phyloP scores from a whole-genome alignment of 1,140 invertebrate genomes.

The Conus ventricosus region DNA sequence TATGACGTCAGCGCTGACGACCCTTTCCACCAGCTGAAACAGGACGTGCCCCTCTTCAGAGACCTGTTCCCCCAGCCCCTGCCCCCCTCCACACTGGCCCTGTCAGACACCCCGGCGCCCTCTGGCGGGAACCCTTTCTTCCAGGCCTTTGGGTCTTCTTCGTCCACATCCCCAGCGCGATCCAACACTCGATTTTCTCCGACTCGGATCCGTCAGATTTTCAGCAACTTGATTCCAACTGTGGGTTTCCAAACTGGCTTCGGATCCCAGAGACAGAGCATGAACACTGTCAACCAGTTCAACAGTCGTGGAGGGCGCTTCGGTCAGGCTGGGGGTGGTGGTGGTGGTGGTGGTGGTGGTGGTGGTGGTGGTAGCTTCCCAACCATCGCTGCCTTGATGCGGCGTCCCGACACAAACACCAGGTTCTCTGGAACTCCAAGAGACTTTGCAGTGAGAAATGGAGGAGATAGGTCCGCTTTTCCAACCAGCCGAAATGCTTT shows the following conservation, averaged over 20 bases:
- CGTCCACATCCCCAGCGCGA: too few species aligned
- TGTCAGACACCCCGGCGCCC: not conserved
- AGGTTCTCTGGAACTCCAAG: not conserved
- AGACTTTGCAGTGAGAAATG: not conserved
- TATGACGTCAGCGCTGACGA: constrained; percentile 8
- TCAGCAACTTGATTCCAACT: not conserved
- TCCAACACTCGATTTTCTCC: not conserved
- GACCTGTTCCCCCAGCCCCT: constrained; percentile 23
- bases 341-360: not conserved
- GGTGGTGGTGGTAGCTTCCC: not conserved
- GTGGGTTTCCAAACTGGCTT: not conserved
- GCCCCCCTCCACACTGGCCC: not conserved
- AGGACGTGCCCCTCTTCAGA: constrained; percentile 14
- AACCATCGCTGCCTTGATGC: not conserved
- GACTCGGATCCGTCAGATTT: not conserved
- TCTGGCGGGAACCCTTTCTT: constrained; percentile 1
- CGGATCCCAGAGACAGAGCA: not conserved
- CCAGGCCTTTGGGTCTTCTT: constrained; percentile 4
- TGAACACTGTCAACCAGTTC: constrained; percentile 1
- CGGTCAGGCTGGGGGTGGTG: not conserved
- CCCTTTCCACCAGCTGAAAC: constrained; percentile 16
- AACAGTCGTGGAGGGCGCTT: not conserved
- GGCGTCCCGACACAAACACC: not conserved
- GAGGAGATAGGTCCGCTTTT: not conserved
- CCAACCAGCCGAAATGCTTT: not conserved